phyloP scores from a whole-genome alignment of 2,113 vertebrate species.

The Anhinga rufa region DNA sequence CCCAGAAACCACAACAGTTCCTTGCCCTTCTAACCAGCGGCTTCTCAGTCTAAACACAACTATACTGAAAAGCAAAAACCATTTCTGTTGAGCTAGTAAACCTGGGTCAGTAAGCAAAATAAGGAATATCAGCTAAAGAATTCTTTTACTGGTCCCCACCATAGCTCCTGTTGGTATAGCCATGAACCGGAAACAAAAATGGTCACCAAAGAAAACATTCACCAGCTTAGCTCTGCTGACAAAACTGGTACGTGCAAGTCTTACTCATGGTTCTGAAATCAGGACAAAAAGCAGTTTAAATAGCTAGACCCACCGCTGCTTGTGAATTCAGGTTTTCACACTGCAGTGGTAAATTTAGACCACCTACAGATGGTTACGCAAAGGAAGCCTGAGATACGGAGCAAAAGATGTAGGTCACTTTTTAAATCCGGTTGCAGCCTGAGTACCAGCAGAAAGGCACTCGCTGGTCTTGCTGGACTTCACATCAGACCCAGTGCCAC shows the following conservation, averaged over 20 bases:
- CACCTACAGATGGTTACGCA: background rate
- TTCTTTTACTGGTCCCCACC: background rate
- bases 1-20: background rate
- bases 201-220: background rate
- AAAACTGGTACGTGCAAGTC: background rate
- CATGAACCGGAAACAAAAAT: background rate
- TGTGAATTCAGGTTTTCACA: background rate
- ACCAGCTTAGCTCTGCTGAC: background rate
- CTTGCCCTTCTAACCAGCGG: background rate
- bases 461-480: background rate
- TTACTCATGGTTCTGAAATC: background rate
- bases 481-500: background rate
- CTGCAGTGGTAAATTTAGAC: background rate
- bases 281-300: background rate
- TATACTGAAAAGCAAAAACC: background rate
- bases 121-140: background rate
- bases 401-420: background rate
- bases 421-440: background rate
- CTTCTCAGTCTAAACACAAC: background rate
- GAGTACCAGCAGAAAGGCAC: background rate
- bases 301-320: background rate
- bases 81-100: background rate
- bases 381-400: background rate
- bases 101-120: background rate
- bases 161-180: background rate